A percentile compares a stretch with the other conserved stretches of the same genome.
phyloP scores from a whole-genome alignment of 2,888 invertebrate species.

The Orthonychiurus folsomi region DNA sequence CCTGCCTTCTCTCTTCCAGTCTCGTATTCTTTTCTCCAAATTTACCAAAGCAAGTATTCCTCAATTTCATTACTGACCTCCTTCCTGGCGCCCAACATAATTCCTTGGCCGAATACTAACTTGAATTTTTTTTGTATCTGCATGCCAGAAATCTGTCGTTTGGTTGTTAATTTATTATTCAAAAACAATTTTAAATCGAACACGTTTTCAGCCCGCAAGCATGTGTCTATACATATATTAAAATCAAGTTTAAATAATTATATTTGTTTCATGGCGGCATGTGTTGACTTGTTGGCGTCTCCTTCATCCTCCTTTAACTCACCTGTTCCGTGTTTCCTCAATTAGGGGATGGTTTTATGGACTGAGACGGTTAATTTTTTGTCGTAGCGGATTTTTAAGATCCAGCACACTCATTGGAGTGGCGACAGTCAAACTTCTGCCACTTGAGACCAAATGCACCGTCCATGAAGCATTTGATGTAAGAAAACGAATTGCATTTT shows the following conservation, averaged over 20 bases:
- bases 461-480: constrained; percentile 89
- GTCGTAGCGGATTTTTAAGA: constrained; percentile 86
- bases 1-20: neutral
- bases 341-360: constrained; percentile 30
- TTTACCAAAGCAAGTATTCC: no score
- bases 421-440: constrained; percentile 71
- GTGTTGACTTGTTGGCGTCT: neutral
- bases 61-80: no score
- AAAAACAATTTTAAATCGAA: no score
- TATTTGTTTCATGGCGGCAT: neutral
- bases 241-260: no score
- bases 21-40: neutral
- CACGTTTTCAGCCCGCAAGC: no score
- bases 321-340: constrained; percentile 8
- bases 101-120: no score
- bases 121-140: no score
- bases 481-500: no score
- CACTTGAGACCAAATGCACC: constrained; percentile 78
- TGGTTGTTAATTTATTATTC: no score
- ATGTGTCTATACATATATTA: no score
- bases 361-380: constrained; percentile 33
- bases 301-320: constrained; percentile 4
- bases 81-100: neutral
- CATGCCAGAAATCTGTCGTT: no score
- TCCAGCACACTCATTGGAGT: constrained; percentile 78